Conservation (phyloP, 53 echinoderm and acorn worm species). For the Zoroaster sp. region DNA sequence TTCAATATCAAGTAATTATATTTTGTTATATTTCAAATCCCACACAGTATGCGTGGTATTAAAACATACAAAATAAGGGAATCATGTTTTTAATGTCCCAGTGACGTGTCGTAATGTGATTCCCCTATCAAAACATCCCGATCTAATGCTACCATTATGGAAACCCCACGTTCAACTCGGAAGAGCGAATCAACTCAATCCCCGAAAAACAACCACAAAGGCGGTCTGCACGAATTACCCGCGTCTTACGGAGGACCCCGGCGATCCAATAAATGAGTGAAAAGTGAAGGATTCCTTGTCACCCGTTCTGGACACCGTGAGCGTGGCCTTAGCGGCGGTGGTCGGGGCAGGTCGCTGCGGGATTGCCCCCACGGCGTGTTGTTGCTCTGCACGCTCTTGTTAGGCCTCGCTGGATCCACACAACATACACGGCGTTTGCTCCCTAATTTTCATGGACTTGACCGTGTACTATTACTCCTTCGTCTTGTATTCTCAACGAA, state of each 20-base stretch:
- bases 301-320: neutral
- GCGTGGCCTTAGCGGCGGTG: conserved; percentile 58
- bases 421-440: neutral
- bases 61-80: neutral
- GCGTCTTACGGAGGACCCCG: neutral
- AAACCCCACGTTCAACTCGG: conserved; percentile 15
- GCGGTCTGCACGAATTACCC: conserved; percentile 8
- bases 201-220: conserved; percentile 40
- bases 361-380: conserved; percentile 44
- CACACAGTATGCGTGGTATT: conserved; percentile 13
- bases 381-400: conserved; percentile 45
- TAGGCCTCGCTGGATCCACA: neutral
- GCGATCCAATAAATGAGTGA: conserved; percentile 36
- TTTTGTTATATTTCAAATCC: neutral
- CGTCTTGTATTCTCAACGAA: neutral
- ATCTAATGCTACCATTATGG: conserved; percentile 1
- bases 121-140: conserved; percentile 13
- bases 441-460: neutral
- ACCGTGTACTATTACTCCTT: conserved; percentile 15
- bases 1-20: conserved; percentile 8
- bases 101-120: conserved; percentile 21
- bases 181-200: neutral
- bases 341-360: conserved; percentile 49
- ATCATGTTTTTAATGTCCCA: neutral
- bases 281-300: conserved; percentile 28